Evolutionary conservation across 2,888 invertebrate species (phyloP).

Genomic region (Coenonympha arcania): DNA sequence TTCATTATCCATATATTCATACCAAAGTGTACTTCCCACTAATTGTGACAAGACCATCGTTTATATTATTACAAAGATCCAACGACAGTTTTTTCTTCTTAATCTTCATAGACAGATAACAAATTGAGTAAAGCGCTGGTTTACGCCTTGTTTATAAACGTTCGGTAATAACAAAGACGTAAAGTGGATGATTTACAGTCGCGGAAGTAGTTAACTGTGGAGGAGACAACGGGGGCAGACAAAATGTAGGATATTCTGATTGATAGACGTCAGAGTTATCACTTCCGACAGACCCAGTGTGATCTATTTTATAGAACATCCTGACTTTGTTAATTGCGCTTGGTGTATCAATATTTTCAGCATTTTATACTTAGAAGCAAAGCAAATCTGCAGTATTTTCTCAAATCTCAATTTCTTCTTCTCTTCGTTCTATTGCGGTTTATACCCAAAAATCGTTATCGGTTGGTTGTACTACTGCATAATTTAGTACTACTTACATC

Average conservation of each 20-base stretch:
- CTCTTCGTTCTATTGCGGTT: too few species aligned
- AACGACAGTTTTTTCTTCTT: slow-evolving; percentile 11
- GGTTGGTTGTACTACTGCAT: too few species aligned
- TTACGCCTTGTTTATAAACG: slow-evolving; percentile 20
- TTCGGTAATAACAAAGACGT: slow-evolving; percentile 37
- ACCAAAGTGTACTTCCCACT: slow-evolving; percentile 18
- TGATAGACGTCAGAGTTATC: slow-evolving; percentile 31
- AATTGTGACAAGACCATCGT: slow-evolving; percentile 13
- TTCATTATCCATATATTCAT: slow-evolving; percentile 19
- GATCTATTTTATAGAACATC: slow-evolving; percentile 8
- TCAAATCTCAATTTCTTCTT: too few species aligned
- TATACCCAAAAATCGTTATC: too few species aligned
- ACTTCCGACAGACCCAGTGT: slow-evolving; percentile 21
- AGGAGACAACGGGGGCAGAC: slow-evolving; percentile 23
- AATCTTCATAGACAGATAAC: slow-evolving; percentile 17
- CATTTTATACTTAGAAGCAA: neutral
- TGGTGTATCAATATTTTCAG: neutral
- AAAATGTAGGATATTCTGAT: slow-evolving; percentile 27
- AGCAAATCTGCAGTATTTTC: too few species aligned
- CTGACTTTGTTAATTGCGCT: slow-evolving; percentile 5
- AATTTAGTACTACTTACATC: too few species aligned
- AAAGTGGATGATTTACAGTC: slow-evolving; percentile 47
- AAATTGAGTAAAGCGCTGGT: slow-evolving; percentile 17
- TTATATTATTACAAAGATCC: slow-evolving; percentile 16
- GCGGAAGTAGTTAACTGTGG: slow-evolving; percentile 31